Conservation (phyloP, 2,113 vertebrate species). For the Ranitomeya variabilis region DNA sequence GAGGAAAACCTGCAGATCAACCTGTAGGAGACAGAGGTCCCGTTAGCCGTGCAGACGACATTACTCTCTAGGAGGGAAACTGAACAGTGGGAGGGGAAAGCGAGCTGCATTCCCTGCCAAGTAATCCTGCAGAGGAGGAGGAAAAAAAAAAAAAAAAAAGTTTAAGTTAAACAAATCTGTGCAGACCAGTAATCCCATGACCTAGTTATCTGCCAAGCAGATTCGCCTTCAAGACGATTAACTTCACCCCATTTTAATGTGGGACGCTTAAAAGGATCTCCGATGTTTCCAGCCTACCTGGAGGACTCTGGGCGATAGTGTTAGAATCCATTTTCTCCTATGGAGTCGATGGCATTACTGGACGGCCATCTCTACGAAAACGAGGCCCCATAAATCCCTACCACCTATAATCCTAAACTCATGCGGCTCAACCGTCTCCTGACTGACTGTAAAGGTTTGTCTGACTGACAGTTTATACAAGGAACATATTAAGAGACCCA, state of each 20-base stretch:
- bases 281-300: neutral
- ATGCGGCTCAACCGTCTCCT: too few relatives aligned
- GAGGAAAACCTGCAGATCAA: neutral
- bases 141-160: neutral
- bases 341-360: too few relatives aligned
- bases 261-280: neutral
- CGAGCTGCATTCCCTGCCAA: neutral
- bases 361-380: too few relatives aligned
- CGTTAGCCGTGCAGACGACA: neutral
- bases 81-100: neutral
- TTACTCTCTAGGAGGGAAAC: neutral
- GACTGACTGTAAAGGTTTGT: too few relatives aligned
- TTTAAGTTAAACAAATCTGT: neutral
- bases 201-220: slow-evolving; percentile 10
- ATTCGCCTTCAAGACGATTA: neutral
- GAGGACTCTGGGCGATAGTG: neutral
- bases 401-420: too few relatives aligned
- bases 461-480: too few relatives aligned
- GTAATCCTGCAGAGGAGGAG: neutral
- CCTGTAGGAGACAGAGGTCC: neutral
- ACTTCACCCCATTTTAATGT: neutral
- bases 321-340: too few relatives aligned
- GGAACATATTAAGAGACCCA: too few relatives aligned
- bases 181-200: slow-evolving; percentile 9
- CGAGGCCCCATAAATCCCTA: too few relatives aligned